Evolutionary conservation across 2,797 vertebrate genomes (phyloP), one percentile per base, ranked within the genome.

Genomic region (Gouania willdenowi): DNA sequence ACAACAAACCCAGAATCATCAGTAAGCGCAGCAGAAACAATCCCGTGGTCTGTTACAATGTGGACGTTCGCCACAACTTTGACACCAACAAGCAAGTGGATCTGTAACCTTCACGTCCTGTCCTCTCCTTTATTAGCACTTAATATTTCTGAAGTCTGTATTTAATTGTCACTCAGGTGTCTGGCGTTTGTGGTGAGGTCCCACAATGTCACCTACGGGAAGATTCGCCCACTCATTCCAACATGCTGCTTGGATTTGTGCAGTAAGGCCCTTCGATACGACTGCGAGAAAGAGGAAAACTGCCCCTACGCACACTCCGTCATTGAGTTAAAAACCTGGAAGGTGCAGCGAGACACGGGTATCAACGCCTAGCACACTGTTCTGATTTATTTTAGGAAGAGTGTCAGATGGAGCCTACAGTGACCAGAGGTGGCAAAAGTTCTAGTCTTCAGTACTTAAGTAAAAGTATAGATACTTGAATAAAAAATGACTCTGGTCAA

Each of bases 251-350:
- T 97, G 1, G 91, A 93, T 0, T 64, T 98, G 65, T 99, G 97
- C 82, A 88, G 85, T 4, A 89, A 94, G 0, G 89, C 91, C 65
- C 75, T 91, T 39, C 89, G 92, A 8, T 91, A 91, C 0, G 88
- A 92, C 61, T 98, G 95, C 83, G 81, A 83, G 46, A 80, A 85
- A 0, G 92, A 93, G 51, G 90, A 93, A 73, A 76, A 60, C 66
- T 99, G 95, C 72, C 75, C 71, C 59, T 92, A 88, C 0, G 94
- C 97, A 64, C 97, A 99, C 62, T 97, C 94, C 2, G 79, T 92
- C 65, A 91, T 99, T 0, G 97, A 99, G 75, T 92, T 97, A 27
- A 89, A 93, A 71, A 90, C 92, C 66, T 99, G 97, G 97, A 87
- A 85, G 63, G 81, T 98, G 66, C 94, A 98, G 84, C 87, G 82